phyloP scores from a whole-genome alignment of 2,797 vertebrate genomes.

The Lerista edwardsae region DNA sequence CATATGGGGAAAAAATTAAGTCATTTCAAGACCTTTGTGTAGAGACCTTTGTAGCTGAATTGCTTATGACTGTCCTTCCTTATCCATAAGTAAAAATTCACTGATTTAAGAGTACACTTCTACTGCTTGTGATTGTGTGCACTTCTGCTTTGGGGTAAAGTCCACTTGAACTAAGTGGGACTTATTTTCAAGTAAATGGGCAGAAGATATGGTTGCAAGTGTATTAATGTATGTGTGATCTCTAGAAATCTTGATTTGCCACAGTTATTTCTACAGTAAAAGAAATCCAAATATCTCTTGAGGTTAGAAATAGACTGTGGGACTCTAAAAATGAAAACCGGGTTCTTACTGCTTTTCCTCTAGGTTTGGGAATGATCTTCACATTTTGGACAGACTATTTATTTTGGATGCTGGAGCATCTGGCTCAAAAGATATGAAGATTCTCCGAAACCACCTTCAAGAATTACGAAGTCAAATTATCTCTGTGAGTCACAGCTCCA shows the following conservation, averaged over 20 bases:
- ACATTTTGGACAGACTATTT: conserved; percentile 92
- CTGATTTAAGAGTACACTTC: no score
- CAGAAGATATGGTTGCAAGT: neutral
- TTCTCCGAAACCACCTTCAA: conserved; percentile 91
- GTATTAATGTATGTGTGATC: neutral
- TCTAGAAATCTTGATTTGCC: neutral
- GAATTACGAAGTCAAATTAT: conserved; percentile 88
- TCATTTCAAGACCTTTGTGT: neutral
- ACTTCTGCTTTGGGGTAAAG: neutral
- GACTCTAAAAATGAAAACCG: conserved; percentile 2
- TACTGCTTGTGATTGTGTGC: neutral
- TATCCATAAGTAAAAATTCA: neutral
- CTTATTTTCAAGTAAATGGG: neutral
- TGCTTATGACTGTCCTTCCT: neutral
- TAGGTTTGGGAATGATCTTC: conserved; percentile 95
- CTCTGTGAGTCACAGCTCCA: conserved; percentile 81
- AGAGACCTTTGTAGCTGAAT: neutral
- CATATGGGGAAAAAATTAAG: neutral
- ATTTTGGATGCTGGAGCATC: conserved; percentile 93
- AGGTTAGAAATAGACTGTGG: conserved; percentile 3
- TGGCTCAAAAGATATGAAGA: conserved; percentile 94
- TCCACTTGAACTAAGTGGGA: neutral
- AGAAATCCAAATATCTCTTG: neutral
- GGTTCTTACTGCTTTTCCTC: neutral
- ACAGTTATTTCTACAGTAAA: neutral